Percentiles rank a stretch among this genome's conserved stretches.
Conservation (phyloP, 1,140 invertebrate species). For the Cotesia glomerata region DNA sequence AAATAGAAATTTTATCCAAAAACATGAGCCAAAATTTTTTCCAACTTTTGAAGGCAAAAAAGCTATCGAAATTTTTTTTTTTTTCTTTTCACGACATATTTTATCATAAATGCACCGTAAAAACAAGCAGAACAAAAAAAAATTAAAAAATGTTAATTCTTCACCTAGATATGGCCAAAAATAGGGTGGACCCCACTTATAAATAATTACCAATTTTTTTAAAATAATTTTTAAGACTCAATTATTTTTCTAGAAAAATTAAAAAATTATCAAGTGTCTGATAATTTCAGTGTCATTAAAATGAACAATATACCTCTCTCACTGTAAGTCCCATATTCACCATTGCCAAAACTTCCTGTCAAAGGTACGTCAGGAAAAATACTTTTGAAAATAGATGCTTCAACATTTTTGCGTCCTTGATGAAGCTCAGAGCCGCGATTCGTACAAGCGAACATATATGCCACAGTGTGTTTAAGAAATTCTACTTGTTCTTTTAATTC, state of each 20-base stretch:
- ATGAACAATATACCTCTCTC: background rate
- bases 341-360: constrained; percentile 68
- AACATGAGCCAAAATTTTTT: too few species aligned
- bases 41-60: too few species aligned
- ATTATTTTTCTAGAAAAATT: background rate
- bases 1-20: too few species aligned
- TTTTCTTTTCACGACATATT: too few species aligned
- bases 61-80: too few species aligned
- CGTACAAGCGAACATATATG: constrained; percentile 69
- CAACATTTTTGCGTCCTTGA: constrained; percentile 57
- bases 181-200: too few species aligned
- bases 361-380: constrained; percentile 67
- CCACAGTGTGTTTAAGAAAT: constrained; percentile 57
- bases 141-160: too few species aligned
- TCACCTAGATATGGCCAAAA: too few species aligned
- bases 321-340: constrained; percentile 64
- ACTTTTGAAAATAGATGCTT: constrained; percentile 66
- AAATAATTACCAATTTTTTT: too few species aligned
- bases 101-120: too few species aligned
- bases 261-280: background rate
- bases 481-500: constrained; percentile 41
- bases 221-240: background rate
- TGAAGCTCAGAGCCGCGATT: constrained; percentile 61
- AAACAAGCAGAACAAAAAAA: too few species aligned
- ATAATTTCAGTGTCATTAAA: too few species aligned